Evolutionary conservation across 1,140 invertebrate genomes (phyloP), one percentile per base, ranked within the genome.

Genomic region (Oreohelix idahoensis): DNA sequence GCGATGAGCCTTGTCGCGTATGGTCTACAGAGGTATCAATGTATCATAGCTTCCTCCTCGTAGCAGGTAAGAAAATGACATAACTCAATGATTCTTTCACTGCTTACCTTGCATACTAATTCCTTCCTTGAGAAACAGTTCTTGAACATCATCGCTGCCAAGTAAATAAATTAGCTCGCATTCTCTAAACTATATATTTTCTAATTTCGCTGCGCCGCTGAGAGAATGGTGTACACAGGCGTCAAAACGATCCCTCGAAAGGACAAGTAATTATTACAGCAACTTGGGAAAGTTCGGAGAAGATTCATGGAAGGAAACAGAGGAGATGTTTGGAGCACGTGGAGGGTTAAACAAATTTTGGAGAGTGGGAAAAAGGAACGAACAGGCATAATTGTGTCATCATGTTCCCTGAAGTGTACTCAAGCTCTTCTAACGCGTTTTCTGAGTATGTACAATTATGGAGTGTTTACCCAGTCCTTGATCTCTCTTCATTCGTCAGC

Each of bases 371-470:
- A 66, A 35, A 66, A 32, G n/a, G 29, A 32, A 66, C 2, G 63
- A 66, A 32, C 29, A 66, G 63, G 29, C 4, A 66, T 66, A 66
- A 66, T 66, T 29, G 17, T 66, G 63, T 66, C 63, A 66, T 32
- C 63, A 17, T 66, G 63, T 66, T 32, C 63, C 17, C 53, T 5
- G 5, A 58, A 23, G 53, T 58, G 8, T 58, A 58, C 53, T 35
- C n/a, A 66, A 32, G n/a, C 8, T 29, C 29, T 17, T 32, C 63
- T 35, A 66, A 32, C 63, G 63, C n/a, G 29, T 66, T 66, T 66
- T 66, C 63, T 66, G 63, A 66, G 63, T 32, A 32, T 66, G n/a
- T 66, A 66, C 63, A 66, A 66, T 66, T 66, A 32, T 35, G 29
- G 29, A 66, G n/a, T 66, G 63, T 66, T 66, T 66, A 35, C 63